phyloP scores from a whole-genome alignment of 2,888 invertebrate genomes.

The Dicranocentrus wangi region DNA sequence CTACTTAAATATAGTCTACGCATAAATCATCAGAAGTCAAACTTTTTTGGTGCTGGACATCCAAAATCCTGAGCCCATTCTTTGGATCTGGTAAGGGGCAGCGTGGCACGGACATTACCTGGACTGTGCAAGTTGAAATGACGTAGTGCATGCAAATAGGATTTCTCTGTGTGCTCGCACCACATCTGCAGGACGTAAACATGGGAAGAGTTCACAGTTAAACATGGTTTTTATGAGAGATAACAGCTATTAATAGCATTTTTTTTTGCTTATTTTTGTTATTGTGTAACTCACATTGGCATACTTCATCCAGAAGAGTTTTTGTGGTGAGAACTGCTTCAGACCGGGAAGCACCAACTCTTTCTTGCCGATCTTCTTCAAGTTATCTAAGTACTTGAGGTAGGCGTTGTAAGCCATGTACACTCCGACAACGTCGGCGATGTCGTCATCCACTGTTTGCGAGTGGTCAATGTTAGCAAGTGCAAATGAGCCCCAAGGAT shows the following conservation, averaged over 20 bases:
- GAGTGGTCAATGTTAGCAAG: conserved; percentile 45
- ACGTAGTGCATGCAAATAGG: conserved; percentile 48
- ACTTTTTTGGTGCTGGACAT: conserved; percentile 32
- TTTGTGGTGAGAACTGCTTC: conserved; percentile 39
- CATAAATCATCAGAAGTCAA: conserved; percentile 42
- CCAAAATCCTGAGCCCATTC: not conserved
- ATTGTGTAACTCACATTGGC: conserved; percentile 30
- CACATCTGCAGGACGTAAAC: conserved; percentile 41
- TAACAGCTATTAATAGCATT: no score
- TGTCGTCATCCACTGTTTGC: conserved; percentile 46
- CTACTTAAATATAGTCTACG: no score
- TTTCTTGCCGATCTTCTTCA: conserved; percentile 42
- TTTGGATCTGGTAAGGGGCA: conserved; percentile 3
- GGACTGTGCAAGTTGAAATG: conserved; percentile 52
- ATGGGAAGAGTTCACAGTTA: no score
- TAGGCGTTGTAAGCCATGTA: conserved; percentile 52
- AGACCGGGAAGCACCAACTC: conserved; percentile 50
- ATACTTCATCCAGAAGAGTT: conserved; percentile 62
- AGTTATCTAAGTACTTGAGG: conserved; percentile 38
- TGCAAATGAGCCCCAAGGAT: conserved; percentile 46
- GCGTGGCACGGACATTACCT: conserved; percentile 13
- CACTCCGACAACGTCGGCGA: conserved; percentile 54
- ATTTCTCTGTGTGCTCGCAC: conserved; percentile 58
- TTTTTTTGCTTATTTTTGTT: no score
- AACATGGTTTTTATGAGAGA: no score